A percentile compares a stretch with the other conserved stretches of the same genome.
These are phyloP conservation scores for Pogonognathellus flavescens DNA, from an alignment of 1,140 invertebrate genomes.

Conservation along the genomic window DNA sequence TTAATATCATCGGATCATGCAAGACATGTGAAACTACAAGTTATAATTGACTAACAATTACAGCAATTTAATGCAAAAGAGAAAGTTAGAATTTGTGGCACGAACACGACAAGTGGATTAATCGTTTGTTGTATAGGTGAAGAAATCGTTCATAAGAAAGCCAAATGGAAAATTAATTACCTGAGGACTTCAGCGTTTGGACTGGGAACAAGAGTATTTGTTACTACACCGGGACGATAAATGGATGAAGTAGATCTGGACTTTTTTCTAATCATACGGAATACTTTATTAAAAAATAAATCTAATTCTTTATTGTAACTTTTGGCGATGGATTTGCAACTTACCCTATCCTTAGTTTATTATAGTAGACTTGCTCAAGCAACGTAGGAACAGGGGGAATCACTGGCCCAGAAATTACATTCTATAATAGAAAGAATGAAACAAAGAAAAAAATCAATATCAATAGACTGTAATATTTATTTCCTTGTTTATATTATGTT, in stretches of 20 bases:
- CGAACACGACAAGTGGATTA: too few relatives aligned
- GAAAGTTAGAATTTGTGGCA: too few relatives aligned
- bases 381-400: constrained; percentile 51
- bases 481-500: constrained; percentile 26
- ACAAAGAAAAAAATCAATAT: background rate
- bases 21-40: too few relatives aligned
- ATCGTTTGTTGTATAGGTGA: too few relatives aligned
- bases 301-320: background rate
- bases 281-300: constrained; percentile 30
- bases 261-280: constrained; percentile 42
- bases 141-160: too few relatives aligned
- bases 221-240: background rate
- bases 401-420: constrained; percentile 52
- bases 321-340: background rate
- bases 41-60: too few relatives aligned
- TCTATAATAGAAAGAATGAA: constrained; percentile 21
- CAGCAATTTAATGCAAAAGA: too few relatives aligned
- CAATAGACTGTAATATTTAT: background rate
- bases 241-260: constrained; percentile 51
- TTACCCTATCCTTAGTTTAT: constrained; percentile 53
- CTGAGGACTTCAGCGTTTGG: constrained; percentile 7
- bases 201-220: constrained; percentile 31
- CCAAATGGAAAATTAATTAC: background rate
- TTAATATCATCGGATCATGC: too few relatives aligned
- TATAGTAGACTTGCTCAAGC: constrained; percentile 52